Percentiles rank a stretch among this genome's conserved stretches.
Evolutionary conservation across 2,113 vertebrate genomes (phyloP).

Genomic region (Tachuris rubrigastra): DNA sequence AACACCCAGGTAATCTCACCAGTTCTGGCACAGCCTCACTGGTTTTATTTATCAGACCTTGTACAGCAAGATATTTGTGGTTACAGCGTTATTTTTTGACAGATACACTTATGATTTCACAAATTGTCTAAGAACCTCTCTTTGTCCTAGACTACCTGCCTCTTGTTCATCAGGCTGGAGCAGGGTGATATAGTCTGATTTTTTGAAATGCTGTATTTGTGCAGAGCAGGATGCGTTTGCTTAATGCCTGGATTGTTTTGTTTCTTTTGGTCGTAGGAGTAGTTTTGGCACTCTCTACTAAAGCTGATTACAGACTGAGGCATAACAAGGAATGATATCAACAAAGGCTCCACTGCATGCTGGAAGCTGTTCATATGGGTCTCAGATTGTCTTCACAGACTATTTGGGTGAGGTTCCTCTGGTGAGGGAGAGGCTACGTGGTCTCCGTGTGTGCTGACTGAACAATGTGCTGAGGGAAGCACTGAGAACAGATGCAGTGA

Average conservation of each 20-base stretch:
- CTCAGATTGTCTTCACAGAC: not conserved
- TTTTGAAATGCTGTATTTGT: not conserved
- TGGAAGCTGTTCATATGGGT: not conserved
- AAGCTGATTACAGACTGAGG: not conserved
- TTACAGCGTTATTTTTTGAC: not conserved
- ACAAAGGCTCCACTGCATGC: not conserved
- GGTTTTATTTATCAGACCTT: not conserved
- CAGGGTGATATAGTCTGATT: not conserved
- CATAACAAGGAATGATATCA: not conserved
- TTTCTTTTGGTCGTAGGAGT: conserved; percentile 1
- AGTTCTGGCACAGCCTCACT: not conserved
- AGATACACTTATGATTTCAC: not conserved
- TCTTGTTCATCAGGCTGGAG: not conserved
- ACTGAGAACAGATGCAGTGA: conserved; percentile 28
- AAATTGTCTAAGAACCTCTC: not conserved
- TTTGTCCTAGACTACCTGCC: not conserved
- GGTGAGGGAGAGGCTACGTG: not conserved
- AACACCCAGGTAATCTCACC: not conserved
- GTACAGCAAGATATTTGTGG: not conserved
- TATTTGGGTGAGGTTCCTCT: not conserved
- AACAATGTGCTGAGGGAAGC: conserved; percentile 14
- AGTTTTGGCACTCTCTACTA: not conserved
- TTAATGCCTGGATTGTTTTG: not conserved
- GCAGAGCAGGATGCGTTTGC: not conserved
- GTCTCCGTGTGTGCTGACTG: not conserved